Evolutionary conservation across 2,113 vertebrate species (phyloP).

Genomic region (Dascyllus trimaculatus): DNA sequence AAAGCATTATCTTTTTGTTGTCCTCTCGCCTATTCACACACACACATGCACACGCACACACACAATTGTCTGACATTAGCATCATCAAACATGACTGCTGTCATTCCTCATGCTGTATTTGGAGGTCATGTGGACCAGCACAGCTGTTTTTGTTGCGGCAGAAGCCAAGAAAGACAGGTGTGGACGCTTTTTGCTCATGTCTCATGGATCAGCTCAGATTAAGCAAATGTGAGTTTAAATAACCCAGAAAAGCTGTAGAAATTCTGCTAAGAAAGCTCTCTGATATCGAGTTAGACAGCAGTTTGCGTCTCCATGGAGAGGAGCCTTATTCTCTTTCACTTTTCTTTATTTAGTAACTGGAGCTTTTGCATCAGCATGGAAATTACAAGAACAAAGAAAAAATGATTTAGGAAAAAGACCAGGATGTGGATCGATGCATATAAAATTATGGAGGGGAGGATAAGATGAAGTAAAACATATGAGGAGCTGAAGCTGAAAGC

Average conservation of each 20-base stretch:
- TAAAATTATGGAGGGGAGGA: conserved; percentile 21
- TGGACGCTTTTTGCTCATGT: background rate
- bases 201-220: conserved; percentile 43
- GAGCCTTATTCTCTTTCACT: background rate
- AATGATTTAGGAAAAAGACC: conserved; percentile 6
- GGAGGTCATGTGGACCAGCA: conserved; percentile 6
- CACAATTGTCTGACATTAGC: conserved; percentile 5
- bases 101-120: conserved; percentile 30
- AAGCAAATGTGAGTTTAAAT: conserved; percentile 42
- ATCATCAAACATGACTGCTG: conserved; percentile 37
- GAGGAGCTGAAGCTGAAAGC: conserved; percentile 24
- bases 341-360: conserved; percentile 10
- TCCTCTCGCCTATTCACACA: background rate
- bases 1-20: background rate
- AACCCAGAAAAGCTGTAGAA: background rate
- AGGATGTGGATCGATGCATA: conserved; percentile 17
- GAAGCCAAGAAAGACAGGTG: conserved; percentile 58
- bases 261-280: conserved; percentile 13
- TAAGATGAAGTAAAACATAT: conserved; percentile 28
- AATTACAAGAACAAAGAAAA: background rate
- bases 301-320: conserved; percentile 14
- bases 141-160: conserved; percentile 27
- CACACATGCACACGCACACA: background rate
- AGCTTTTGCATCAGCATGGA: conserved; percentile 6
- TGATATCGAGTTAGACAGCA: conserved; percentile 6